phyloP scores from a whole-genome alignment of 2,113 vertebrate genomes.

The Sinocyclocheilus grahami region DNA sequence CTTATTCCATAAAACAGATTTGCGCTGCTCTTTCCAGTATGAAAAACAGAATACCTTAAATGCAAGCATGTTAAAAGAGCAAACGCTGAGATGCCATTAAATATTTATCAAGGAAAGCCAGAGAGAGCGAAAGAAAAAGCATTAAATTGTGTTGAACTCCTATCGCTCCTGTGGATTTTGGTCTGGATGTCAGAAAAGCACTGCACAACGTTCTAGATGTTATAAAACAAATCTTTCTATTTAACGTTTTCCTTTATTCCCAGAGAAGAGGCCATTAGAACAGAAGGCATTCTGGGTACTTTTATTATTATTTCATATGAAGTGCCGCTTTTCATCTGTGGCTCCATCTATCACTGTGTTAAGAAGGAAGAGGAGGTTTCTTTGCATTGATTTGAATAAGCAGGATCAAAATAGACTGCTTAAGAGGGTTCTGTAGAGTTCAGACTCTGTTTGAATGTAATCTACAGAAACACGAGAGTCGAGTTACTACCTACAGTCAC shows the following conservation, averaged over 20 bases:
- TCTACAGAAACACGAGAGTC: neutral
- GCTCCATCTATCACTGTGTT: constrained; percentile 27
- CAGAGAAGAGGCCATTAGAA: constrained; percentile 30
- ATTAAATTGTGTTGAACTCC: constrained; percentile 16
- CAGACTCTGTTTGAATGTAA: neutral
- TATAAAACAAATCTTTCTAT: neutral
- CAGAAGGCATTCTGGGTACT: constrained; percentile 13
- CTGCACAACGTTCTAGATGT: neutral
- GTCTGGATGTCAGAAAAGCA: constrained; percentile 16
- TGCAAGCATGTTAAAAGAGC: constrained; percentile 16
- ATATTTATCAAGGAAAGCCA: constrained; percentile 40
- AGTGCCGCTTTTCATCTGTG: constrained; percentile 3
- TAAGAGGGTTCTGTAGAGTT: constrained; percentile 1
- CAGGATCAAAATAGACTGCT: constrained; percentile 13
- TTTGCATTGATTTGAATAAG: constrained; percentile 32
- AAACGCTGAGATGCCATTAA: constrained; percentile 35
- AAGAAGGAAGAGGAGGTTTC: constrained; percentile 12
- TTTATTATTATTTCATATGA: constrained; percentile 29
- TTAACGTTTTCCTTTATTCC: neutral
- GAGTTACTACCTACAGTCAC: neutral
- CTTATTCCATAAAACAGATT: neutral
- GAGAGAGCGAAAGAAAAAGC: neutral
- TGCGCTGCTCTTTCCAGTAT: neutral
- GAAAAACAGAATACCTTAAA: neutral
- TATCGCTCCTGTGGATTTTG: neutral